Evolutionary conservation across 2,888 invertebrate species (phyloP), one percentile per base, ranked within the genome.

Genomic region (Cosmorhoe ocellata): DNA sequence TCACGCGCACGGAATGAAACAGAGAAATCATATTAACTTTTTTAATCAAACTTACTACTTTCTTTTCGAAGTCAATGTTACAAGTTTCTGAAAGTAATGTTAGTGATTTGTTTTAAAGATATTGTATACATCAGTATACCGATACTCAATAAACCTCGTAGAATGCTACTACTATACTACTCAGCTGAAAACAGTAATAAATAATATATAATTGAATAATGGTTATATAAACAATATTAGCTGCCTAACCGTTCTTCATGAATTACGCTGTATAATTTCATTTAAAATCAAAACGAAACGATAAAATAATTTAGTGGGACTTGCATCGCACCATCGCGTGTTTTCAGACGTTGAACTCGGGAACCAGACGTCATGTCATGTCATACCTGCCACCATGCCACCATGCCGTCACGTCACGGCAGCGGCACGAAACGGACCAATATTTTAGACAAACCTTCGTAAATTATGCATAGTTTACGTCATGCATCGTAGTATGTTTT

Each of bases 321-420:
- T 50, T 49, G 33, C 32, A 43, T 40, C 9, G 31, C 22, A 34
- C n/a, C 12, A 50, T 76, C 61, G 75, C 74, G 69, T 78, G 77
- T 81, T 33, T 76, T 71, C 69, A 71, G 71, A 72, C 72, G 74
- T 74, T 72, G 69, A 74, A 67, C 71, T 64, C 69, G 65, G 65
- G 66, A 67, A 60, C 58, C 74, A 72, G 64, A 67, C 56, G 75
- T 76, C 79, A 76, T 68, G 76, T 72, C 76, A 75, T 65, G 76
- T 79, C 81, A 76, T 74, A 75, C 40, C 22, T 37, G 31, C 72
- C 63, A 76, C 74, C 77, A 74, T 30, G 56, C 44, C 34, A 24
- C 22, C 47, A 41, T 18, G 18, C 18, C 39, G 32, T 13, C 22
- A 28, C 26, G 34, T 39, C 44, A 44, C 39, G 39, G 34, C 11